phyloP scores from a whole-genome alignment of 2,113 vertebrate genomes.

The Lathamus discolor region DNA sequence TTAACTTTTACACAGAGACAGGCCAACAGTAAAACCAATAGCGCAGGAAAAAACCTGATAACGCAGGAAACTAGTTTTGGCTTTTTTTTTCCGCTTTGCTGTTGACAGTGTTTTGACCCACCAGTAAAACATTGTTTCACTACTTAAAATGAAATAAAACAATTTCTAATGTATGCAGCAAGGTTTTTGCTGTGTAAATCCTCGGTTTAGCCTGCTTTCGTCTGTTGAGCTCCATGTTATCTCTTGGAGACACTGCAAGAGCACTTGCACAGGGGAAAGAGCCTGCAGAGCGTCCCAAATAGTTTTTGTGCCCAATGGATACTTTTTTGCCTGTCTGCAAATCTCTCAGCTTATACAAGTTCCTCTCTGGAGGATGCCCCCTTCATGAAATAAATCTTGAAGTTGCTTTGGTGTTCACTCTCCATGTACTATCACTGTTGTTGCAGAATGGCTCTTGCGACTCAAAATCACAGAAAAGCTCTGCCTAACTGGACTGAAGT shows the following conservation, averaged over 20 bases:
- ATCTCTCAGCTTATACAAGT: not conserved
- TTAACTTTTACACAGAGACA: not conserved
- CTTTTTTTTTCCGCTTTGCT: not conserved
- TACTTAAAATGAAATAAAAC: not conserved
- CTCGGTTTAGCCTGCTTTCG: not conserved
- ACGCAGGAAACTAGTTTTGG: not conserved
- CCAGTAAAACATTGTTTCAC: not conserved
- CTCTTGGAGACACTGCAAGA: not conserved
- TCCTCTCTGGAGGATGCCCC: not conserved
- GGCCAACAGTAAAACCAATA: not conserved
- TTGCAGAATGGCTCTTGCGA: not conserved
- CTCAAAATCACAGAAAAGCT: not conserved
- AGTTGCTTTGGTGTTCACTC: not conserved
- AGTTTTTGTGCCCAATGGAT: accelerated
- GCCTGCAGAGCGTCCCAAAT: not conserved
- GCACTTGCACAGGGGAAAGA: not conserved
- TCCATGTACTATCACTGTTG: not conserved
- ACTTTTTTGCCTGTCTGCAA: not conserved
- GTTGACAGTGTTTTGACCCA: not conserved
- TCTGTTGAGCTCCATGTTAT: not conserved
- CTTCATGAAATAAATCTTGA: not conserved
- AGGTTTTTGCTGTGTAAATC: not conserved
- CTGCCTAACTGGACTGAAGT: not conserved
- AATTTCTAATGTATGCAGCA: not conserved
- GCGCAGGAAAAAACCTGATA: too few species aligned